These are phyloP conservation scores for Agrilus biguttatus DNA, from an alignment of 2,888 invertebrate genomes.

Conservation along the genomic window DNA sequence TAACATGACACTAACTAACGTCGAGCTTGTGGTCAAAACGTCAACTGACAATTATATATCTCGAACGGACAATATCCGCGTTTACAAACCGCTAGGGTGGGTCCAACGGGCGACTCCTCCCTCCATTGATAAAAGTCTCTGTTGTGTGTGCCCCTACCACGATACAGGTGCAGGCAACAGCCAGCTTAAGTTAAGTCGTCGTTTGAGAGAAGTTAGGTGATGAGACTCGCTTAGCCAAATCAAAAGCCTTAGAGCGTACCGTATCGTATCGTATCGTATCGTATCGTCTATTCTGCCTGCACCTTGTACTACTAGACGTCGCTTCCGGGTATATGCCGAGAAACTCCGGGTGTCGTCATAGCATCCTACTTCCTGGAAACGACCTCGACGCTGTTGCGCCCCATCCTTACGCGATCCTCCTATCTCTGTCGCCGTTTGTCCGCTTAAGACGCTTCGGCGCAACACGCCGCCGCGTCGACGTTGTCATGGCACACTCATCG, in stretches of 20 bases:
- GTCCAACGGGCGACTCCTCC: constrained; percentile 8
- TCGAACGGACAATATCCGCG: constrained; percentile 11
- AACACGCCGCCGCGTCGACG: too few relatives aligned
- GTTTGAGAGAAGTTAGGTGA: constrained; percentile 5
- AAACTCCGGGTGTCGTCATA: constrained; percentile 11
- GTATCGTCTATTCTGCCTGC: neutral
- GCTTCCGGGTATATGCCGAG: constrained; percentile 10
- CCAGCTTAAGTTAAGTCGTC: constrained; percentile 6
- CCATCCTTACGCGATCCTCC: too few relatives aligned
- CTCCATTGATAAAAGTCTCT: constrained; percentile 10
- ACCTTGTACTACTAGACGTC: constrained; percentile 2
- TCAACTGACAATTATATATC: constrained; percentile 13
- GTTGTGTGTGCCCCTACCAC: constrained; percentile 8
- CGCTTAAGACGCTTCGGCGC: too few relatives aligned
- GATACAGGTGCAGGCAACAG: constrained; percentile 7
- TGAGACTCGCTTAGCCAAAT: constrained; percentile 5
- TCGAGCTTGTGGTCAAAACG: constrained; percentile 10
- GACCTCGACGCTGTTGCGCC: constrained; percentile 5
- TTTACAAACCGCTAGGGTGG: constrained; percentile 9
- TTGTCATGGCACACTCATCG: too few relatives aligned
- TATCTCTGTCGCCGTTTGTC: too few relatives aligned
- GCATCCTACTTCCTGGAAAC: constrained; percentile 10
- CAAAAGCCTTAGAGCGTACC: constrained; percentile 8
- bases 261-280: neutral
- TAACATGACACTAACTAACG: constrained; percentile 5